A percentile compares a stretch with the other conserved stretches of the same genome.
phyloP scores from a whole-genome alignment of 2,113 vertebrate genomes.

The Cepphus grylle region DNA sequence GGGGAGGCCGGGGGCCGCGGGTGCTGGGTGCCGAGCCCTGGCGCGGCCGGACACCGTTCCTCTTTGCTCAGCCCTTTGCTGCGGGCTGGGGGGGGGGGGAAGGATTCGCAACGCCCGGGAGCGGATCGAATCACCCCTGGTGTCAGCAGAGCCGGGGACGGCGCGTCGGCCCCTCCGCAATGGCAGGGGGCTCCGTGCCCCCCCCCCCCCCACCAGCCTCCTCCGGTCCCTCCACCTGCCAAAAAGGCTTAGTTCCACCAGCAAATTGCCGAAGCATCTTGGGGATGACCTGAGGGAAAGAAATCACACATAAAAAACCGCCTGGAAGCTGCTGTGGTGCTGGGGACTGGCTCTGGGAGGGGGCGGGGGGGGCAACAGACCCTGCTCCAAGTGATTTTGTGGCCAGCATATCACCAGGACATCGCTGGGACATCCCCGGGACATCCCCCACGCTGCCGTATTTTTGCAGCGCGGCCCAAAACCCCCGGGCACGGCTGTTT shows the following conservation, averaged over 20 bases:
- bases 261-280: neutral
- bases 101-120: neutral
- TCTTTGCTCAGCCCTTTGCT: neutral
- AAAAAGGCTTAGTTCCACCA: neutral
- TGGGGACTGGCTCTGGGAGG: neutral
- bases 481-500: rapidly evolving
- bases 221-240: neutral
- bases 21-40: neutral
- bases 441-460: rapidly evolving
- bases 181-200: rapidly evolving
- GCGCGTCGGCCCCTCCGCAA: neutral
- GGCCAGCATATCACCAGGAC: rapidly evolving
- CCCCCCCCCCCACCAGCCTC: too few relatives aligned
- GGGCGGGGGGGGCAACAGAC: neutral
- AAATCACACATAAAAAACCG: neutral
- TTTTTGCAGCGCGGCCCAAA: neutral
- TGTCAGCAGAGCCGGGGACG: neutral
- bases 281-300: neutral
- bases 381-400: rapidly evolving
- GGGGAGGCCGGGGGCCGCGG: neutral
- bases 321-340: neutral
- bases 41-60: rapidly evolving
- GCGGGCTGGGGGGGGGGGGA: neutral
- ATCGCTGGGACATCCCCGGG: rapidly evolving
- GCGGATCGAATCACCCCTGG: neutral